Evolutionary conservation across 2,113 vertebrate species (phyloP), one percentile per base, ranked within the genome.

Genomic region (Psettodes erumei): DNA sequence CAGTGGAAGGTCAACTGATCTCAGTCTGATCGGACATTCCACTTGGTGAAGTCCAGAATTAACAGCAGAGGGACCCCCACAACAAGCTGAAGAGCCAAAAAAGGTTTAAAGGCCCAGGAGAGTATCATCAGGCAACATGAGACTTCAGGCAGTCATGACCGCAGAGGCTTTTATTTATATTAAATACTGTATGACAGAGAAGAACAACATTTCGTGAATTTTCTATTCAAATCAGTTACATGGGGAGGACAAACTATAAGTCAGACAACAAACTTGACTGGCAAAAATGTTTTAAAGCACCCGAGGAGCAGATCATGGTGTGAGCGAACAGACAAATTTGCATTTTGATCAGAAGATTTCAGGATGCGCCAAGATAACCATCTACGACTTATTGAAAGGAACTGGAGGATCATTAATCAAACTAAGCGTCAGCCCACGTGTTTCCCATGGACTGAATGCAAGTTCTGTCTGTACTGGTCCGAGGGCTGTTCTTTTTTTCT

Each of bases 321-420:
- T 38, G 21, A 58, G 16, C 9, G 6, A 61, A 21, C 58, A 28
- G 19, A 23, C 53, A 28, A 42, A 82, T 79, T 80, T 35, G 30
- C 78, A 87, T 83, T 65, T 85, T 65, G 51, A 75, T 80, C 60
- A 68, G 50, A 58, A 48, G 47, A 67, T 40, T 27, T 60, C 28
- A 43, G 40, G 32, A 23, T 43, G 27, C 75, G 48, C 64, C 21
- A 19, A 32, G 69, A 79, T 83, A 67, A 21, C 63, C 33, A 87
- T 84, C 59, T 73, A 48, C 38, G 78, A 78, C 75, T 51, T 75
- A 7, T 55, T 68, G 11, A 72, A 81, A 54, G 51, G 37, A 30
- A 58, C 50, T 63, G 30, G 30, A 79, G 58, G 54, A 42, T 72
- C 45, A 74, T 79, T 73, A 78, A 74, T 81, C 76, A 77, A 66